Evolutionary conservation across 2,113 vertebrate genomes (phyloP), one percentile per base, ranked within the genome.

Genomic region (Chroicocephalus ridibundus): DNA sequence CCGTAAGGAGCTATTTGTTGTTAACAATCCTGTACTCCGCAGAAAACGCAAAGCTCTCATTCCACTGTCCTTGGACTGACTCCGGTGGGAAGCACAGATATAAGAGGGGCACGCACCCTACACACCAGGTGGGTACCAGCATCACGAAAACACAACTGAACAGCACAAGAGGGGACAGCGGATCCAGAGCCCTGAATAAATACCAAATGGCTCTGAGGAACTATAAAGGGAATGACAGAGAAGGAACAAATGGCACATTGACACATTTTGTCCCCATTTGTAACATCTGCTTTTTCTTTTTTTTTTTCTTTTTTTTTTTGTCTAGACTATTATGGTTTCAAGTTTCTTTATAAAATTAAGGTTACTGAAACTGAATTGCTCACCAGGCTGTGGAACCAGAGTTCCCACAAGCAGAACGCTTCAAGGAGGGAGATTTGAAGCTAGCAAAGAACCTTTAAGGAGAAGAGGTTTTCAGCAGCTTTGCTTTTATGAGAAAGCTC

Each of bases 341-440:
- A 79, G 47, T 95, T 93, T 77, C 88, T 80, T 68, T 32, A 60
- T 15, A 77, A 79, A 90, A 74, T 77, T 32, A 78, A 36, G 36
- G 71, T 57, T 81, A 62, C 25, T 32, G 57, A 86, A 85, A 66
- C 29, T 57, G 55, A 92, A 83, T 75, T 83, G 46, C 46, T 31
- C 62, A 88, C 34, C 72, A 81, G 78, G 55, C 11, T 29, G 34
- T 64, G 55, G 83, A 92, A 93, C 15, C 36, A 74, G 61, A 65
- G 51, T 10, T 92, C 57, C 38, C 60, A 88, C 13, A 66, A 74
- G 70, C 8, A 16, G 10, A 64, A 12, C 0, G 1, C 40, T 88
- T 85, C 27, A 7, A 76, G 31, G 76, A 77, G 6, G 21, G 17
- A 95, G 71, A 57, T 70, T 58, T 70, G 42, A 78, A 88, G n/a